These are phyloP conservation scores for Hoplodrina blanda DNA, from an alignment of 2,888 invertebrate genomes.

Conservation along the genomic window DNA sequence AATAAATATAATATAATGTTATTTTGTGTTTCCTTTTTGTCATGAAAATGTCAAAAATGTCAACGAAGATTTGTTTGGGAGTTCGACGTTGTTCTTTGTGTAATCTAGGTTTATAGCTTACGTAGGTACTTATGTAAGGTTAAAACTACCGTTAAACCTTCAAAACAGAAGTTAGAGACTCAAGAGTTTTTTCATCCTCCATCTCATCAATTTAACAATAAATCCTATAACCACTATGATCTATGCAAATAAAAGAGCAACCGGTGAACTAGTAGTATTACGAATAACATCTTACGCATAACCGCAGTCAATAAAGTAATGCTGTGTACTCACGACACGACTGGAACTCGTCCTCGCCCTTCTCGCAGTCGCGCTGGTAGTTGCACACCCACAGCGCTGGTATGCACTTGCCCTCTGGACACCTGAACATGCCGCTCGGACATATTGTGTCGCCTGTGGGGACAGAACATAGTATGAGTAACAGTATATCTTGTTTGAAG, in stretches of 20 bases:
- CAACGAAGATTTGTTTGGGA: too few relatives aligned
- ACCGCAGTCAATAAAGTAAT: constrained; percentile 25
- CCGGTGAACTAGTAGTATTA: too few relatives aligned
- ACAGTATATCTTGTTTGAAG: neutral
- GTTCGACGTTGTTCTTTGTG: too few relatives aligned
- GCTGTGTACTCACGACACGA: constrained; percentile 95
- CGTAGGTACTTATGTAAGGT: too few relatives aligned
- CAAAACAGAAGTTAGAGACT: constrained; percentile 4
- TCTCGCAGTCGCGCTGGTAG: constrained; percentile 98
- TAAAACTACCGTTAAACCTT: neutral
- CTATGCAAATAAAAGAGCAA: too few relatives aligned
- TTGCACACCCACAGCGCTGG: constrained; percentile 97
- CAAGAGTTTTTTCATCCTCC: neutral
- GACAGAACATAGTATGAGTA: constrained; percentile 8
- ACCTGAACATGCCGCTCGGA: constrained; percentile 94
- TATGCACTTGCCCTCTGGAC: constrained; percentile 97
- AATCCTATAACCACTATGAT: neutral
- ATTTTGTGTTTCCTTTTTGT: too few relatives aligned
- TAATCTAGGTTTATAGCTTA: too few relatives aligned
- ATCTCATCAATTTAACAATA: constrained; percentile 13
- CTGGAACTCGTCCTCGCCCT: constrained; percentile 97
- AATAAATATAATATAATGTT: neutral
- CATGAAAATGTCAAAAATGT: too few relatives aligned
- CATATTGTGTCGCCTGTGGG: constrained; percentile 90
- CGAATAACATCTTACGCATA: neutral